Evolutionary conservation across 2,113 vertebrate genomes (phyloP).

Genomic region (Micronycteris hirsuta): DNA sequence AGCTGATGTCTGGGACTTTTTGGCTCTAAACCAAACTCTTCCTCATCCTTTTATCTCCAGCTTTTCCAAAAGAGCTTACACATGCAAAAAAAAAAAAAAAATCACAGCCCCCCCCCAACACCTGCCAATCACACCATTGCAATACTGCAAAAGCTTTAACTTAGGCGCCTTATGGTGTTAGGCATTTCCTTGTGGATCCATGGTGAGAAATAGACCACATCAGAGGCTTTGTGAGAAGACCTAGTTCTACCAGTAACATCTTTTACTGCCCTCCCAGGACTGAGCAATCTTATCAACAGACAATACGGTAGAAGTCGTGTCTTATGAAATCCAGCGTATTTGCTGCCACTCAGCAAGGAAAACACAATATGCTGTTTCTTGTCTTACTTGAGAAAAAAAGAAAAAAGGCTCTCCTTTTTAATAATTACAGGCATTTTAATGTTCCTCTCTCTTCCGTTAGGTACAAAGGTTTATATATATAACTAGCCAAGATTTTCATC

Average conservation of each 20-base stretch:
- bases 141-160: slow-evolving; percentile 62
- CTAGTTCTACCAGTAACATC: background rate
- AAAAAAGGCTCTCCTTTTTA: background rate
- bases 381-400: background rate
- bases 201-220: background rate
- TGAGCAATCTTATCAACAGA: background rate
- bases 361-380: background rate
- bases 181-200: background rate
- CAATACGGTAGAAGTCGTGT: background rate
- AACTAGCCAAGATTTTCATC: background rate
- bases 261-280: background rate
- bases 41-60: background rate
- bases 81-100: background rate
- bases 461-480: background rate
- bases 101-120: background rate
- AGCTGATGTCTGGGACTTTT: background rate
- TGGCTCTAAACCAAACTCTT: slow-evolving; percentile 55
- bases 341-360: background rate
- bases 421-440: background rate
- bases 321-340: slow-evolving; percentile 16
- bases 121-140: background rate
- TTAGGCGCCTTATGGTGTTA: background rate
- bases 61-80: slow-evolving; percentile 59
- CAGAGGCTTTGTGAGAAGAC: background rate
- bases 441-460: background rate